Base-by-base conservation (phyloP, 1,140 invertebrate genomes). In the Danaus plexippus region DNA sequence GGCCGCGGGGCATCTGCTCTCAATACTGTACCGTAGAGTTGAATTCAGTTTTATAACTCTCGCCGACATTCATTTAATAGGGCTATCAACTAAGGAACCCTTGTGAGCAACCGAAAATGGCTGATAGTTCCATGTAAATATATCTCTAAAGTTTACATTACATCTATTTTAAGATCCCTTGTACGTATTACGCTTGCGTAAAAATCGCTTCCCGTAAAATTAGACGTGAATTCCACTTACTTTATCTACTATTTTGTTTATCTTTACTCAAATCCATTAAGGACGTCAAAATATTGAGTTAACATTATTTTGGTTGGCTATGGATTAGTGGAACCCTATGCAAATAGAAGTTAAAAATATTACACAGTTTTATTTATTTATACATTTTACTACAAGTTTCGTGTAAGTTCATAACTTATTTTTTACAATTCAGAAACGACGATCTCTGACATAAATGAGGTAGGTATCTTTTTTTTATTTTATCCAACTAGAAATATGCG, bases 61-160 rank as follows among this genome's bases (percentile, higher is more conserved):
- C 73, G 71, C 59, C 75, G 68, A 78, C 73, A 81, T 82, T 75
- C 74, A 70, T 65, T 78, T 83, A 78, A 82, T 75, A 71, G 70
- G 59, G 54, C 61, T 67, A 69, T 76, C 68, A 76, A 66, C 78
- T 69, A 75, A 72, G 52, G 61, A 66, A 62, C 70, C 63, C 64
- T 71, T 71, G 69, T 73, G 43, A 44, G 54, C 47, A 63, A 52
- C 57, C 50, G 59, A 57, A 47, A 65, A 68, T 59, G 64, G 57
- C 11, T 53, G 59, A 69, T 68, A 67, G 64, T 69, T 67, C 22
- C 22, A 59, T 47, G 49, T 48, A 61, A 44, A 59, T 49, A 57
- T 61, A 51, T 61, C 49, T 52, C 51, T 53, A 45, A 48, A 63
- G 64, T 67, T 64, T 69, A 57, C 61, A 59, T 60, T 61, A 57